These are phyloP conservation scores for Nycticorax nycticorax DNA, from an alignment of 2,113 vertebrate genomes.

Conservation along the genomic window DNA sequence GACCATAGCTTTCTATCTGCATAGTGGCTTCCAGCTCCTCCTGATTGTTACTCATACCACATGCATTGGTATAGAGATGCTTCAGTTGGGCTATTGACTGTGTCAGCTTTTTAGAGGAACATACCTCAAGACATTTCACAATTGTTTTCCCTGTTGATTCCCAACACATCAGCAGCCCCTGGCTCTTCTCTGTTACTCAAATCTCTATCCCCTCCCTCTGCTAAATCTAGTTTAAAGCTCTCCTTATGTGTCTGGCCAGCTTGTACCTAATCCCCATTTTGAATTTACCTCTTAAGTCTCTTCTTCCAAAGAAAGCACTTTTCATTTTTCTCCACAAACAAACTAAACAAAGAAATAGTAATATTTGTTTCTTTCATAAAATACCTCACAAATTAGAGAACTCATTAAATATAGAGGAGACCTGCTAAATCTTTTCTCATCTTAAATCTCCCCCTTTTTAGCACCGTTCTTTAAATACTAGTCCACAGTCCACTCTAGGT, in stretches of 20 bases:
- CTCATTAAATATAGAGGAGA: neutral
- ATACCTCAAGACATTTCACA: neutral
- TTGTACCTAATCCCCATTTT: neutral
- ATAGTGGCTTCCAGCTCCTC: neutral
- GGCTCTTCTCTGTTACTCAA: neutral
- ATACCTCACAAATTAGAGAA: neutral
- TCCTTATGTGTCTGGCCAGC: neutral
- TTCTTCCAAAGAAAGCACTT: neutral
- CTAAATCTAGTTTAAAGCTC: neutral
- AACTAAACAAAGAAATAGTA: neutral
- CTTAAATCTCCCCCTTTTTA: neutral
- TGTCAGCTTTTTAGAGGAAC: neutral
- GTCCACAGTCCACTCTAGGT: neutral
- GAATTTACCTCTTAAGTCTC: neutral
- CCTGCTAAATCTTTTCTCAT: neutral
- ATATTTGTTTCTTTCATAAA: neutral
- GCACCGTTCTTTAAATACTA: neutral
- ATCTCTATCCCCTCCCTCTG: accelerated
- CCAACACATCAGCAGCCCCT: neutral
- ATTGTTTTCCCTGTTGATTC: neutral
- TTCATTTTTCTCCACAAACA: neutral
- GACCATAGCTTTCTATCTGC: neutral
- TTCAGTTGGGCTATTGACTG: neutral
- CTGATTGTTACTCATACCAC: neutral
- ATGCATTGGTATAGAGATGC: neutral